Base-by-base conservation (phyloP, 2,113 vertebrate species). In the Willisornis vidua region DNA sequence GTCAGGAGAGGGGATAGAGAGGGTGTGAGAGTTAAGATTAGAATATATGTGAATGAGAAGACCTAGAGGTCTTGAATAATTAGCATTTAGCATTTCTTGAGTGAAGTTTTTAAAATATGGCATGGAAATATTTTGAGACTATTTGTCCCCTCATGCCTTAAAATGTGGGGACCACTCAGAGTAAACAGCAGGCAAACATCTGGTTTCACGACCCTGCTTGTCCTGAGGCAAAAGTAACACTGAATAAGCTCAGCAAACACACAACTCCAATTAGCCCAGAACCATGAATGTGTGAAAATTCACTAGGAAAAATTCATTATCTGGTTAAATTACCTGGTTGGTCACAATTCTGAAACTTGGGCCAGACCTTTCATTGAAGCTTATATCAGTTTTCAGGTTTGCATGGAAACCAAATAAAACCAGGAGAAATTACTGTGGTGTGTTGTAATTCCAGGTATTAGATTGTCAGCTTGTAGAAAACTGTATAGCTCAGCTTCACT, bases 1-100 rank as follows among this genome's bases (percentile, higher is more conserved):
- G 14, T 0, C 5, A 2, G 22, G 16, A 13, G 39, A 13, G 5
- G 3, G 20, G 7, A 45, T 29, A 51, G 26, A 14, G 26, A 29
- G 8, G 10, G 31, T 46, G 29, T 41, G 15, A 9, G 14, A 46
- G 4, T 9, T 65, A 65, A 37, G 13, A 41, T 43, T 45, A 54
- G 9, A 67, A 79, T 71, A 26, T 19, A 67, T 16, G 31, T 63
- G 68, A 90, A 70, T 23, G 29, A 43, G 72, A 74, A 90, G 39
- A 70, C 25, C 17, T 75, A 49, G 63, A 90, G 70, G 41, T 39
- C 33, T 39, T 51, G 41, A 63, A 73, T 51, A 78, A 65, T 85
- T 59, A 68, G 23, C 31, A 65, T 12, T 91, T 67, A 4, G 22
- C 33, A n/a, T 68, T 23, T 85, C 81, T 52, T 16, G 17, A 85